Percentiles rank a stretch among this genome's conserved stretches.
Evolutionary conservation across 2,797 vertebrate genomes (phyloP).

Genomic region (Micropoecilia bifurca): DNA sequence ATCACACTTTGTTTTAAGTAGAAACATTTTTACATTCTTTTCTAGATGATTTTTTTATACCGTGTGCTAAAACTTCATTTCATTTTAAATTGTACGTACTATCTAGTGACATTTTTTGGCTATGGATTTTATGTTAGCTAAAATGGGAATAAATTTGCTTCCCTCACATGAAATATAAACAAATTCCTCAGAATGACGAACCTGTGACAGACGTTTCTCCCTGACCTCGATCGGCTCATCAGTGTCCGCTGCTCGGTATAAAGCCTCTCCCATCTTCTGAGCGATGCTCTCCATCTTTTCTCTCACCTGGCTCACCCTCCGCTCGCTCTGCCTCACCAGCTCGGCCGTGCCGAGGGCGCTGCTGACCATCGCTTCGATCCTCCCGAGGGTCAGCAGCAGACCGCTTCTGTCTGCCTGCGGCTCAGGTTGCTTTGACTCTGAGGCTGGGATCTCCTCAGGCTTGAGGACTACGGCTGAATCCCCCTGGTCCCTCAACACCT

Average conservation of each 20-base stretch:
- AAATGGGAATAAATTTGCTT: not conserved
- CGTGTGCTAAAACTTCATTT: not conserved
- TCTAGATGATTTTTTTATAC: not conserved
- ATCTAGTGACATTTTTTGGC: not conserved
- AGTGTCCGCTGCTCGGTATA: constrained; percentile 53
- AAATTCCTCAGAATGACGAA: constrained; percentile 28
- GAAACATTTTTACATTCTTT: not conserved
- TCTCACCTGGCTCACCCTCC: constrained; percentile 60
- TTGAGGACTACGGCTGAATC: constrained; percentile 69
- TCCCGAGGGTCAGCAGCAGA: constrained; percentile 64
- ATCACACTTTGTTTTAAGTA: not conserved
- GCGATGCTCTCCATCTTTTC: constrained; percentile 67
- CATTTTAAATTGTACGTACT: not conserved
- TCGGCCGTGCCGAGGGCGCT: constrained; percentile 61
- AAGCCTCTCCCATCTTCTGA: constrained; percentile 68
- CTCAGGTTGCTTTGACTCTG: constrained; percentile 39
- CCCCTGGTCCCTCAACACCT: constrained; percentile 51
- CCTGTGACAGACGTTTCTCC: constrained; percentile 42
- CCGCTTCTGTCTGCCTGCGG: constrained; percentile 41
- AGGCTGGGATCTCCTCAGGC: constrained; percentile 24
- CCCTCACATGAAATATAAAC: not conserved
- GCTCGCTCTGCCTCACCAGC: constrained; percentile 65
- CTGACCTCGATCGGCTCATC: constrained; percentile 64
- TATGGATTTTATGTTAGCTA: not conserved
- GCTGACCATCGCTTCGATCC: constrained; percentile 69